Conservation (phyloP, 2,888 invertebrate genomes). For the Temnothorax rugatulus region DNA sequence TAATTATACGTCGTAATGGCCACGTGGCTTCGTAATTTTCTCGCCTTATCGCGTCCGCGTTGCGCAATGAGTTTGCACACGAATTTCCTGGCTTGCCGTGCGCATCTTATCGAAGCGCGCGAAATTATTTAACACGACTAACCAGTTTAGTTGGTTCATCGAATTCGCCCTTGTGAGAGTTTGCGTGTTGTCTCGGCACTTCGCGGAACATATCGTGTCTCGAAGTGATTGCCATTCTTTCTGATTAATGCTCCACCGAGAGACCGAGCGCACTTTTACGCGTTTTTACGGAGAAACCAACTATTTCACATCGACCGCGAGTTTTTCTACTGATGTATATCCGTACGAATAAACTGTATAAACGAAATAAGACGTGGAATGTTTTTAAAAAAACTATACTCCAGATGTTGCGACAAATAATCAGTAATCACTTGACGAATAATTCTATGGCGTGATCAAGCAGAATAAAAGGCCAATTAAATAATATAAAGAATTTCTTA, state of each 20-base stretch:
- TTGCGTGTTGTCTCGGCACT: slow-evolving; percentile 43
- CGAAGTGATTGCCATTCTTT: slow-evolving; percentile 65
- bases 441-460: neutral
- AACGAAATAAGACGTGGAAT: neutral
- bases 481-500: neutral
- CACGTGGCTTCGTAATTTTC: slow-evolving; percentile 41
- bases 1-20: slow-evolving; percentile 34
- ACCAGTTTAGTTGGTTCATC: slow-evolving; percentile 53
- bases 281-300: slow-evolving; percentile 5
- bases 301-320: slow-evolving; percentile 18
- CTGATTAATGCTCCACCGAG: slow-evolving; percentile 69
- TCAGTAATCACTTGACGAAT: slow-evolving; percentile 13
- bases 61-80: slow-evolving; percentile 35
- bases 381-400: neutral
- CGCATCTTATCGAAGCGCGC: slow-evolving; percentile 41
- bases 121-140: slow-evolving; percentile 62
- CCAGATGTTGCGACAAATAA: slow-evolving; percentile 12
- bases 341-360: slow-evolving; percentile 11
- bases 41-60: slow-evolving; percentile 33
- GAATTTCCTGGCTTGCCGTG: slow-evolving; percentile 46
- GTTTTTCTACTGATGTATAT: slow-evolving; percentile 14
- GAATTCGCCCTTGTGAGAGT: slow-evolving; percentile 49
- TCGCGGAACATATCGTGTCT: slow-evolving; percentile 52
- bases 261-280: slow-evolving; percentile 6
- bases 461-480: neutral